These are phyloP conservation scores for Ochotona curzoniae DNA, from an alignment of 2,113 vertebrate species.

Conservation along the genomic window DNA sequence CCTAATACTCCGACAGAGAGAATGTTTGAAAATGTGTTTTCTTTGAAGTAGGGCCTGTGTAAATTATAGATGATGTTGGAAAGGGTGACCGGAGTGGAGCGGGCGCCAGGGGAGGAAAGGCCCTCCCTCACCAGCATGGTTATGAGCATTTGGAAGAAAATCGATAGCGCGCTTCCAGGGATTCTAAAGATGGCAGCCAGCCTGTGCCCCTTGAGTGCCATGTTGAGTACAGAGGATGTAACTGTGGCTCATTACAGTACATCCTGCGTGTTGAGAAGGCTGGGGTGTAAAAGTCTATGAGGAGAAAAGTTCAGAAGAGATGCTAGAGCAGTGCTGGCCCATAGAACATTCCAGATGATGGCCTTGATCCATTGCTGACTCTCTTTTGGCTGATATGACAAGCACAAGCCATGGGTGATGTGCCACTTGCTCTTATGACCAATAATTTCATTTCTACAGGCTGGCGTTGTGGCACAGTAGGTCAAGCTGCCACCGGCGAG, in stretches of 20 bases:
- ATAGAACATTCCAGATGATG: neutral
- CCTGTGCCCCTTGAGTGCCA: neutral
- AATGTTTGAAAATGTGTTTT: slow-evolving; percentile 50
- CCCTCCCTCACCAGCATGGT: neutral
- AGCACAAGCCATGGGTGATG: neutral
- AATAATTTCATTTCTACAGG: neutral
- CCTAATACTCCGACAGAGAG: neutral
- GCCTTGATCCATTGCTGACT: neutral
- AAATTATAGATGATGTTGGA: slow-evolving; percentile 47
- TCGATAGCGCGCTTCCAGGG: neutral
- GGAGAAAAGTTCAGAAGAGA: neutral
- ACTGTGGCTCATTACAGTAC: neutral
- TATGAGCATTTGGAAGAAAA: neutral
- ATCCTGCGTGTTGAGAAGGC: neutral
- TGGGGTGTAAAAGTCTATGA: neutral
- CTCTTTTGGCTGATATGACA: neutral
- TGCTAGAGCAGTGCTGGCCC: neutral
- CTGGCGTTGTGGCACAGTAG: neutral
- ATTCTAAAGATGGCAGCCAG: neutral
- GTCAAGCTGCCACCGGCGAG: too few relatives aligned
- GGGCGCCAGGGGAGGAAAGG: neutral
- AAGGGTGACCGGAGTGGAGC: neutral
- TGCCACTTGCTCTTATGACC: neutral
- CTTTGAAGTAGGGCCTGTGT: slow-evolving; percentile 34
- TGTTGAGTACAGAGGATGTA: neutral